Conservation (phyloP, 2,888 invertebrate genomes). For the Epinotia demarniana region DNA sequence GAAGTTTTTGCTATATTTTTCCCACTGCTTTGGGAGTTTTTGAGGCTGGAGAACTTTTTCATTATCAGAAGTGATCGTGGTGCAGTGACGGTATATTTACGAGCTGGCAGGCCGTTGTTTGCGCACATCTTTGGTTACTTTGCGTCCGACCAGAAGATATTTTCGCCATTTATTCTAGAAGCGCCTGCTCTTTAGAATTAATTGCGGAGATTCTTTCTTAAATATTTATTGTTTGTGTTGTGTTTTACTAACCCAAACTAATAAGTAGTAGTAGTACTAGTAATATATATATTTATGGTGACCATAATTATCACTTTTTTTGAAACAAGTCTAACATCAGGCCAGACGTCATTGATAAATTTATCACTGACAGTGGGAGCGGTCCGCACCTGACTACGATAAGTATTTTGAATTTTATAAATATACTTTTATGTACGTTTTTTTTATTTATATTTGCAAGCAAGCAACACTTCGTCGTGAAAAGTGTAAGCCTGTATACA, state of each 20-base stretch:
- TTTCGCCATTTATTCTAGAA: not conserved
- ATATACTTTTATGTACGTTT: too few species aligned
- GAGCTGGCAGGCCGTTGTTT: conserved; percentile 28
- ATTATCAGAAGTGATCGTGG: conserved; percentile 44
- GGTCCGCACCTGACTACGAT: too few species aligned
- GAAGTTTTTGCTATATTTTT: conserved; percentile 43
- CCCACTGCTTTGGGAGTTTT: conserved; percentile 35
- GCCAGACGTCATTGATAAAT: too few species aligned
- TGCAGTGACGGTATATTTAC: conserved; percentile 36
- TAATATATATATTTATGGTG: too few species aligned
- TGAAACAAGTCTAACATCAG: too few species aligned
- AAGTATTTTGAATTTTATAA: too few species aligned
- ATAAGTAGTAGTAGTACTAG: not conserved
- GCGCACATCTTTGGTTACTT: conserved; percentile 19
- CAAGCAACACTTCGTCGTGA: too few species aligned
- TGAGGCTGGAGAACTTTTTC: conserved; percentile 40
- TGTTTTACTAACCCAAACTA: not conserved
- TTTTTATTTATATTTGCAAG: too few species aligned
- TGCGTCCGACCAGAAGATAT: not conserved
- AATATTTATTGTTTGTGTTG: not conserved
- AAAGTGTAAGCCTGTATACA: too few species aligned
- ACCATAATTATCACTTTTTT: too few species aligned
- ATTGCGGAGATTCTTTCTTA: not conserved
- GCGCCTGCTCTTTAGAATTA: not conserved
- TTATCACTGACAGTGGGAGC: too few species aligned